Evolutionary conservation across 1,140 invertebrate species (phyloP).

Genomic region (Anthonomus grandis): DNA sequence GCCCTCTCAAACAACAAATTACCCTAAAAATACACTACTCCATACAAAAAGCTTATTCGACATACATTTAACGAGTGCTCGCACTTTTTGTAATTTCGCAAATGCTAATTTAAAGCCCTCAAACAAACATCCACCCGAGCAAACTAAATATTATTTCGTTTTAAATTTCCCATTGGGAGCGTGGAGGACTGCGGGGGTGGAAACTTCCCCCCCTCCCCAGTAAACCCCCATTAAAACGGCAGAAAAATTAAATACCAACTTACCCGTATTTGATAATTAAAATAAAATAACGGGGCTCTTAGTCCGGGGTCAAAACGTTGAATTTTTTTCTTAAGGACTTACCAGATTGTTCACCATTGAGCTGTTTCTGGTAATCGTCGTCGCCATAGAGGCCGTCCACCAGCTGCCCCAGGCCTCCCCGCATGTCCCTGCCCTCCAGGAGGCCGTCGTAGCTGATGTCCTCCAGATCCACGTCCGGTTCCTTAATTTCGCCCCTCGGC

Average conservation of each 20-base stretch:
- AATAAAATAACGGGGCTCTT: background rate
- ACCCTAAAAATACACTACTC: too few relatives aligned
- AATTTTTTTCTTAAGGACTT: conserved; percentile 11
- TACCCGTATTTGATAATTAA: background rate
- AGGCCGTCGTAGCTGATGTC: conserved; percentile 92
- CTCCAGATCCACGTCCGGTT: conserved; percentile 78
- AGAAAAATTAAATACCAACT: background rate
- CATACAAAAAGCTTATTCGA: too few relatives aligned
- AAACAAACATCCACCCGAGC: too few relatives aligned
- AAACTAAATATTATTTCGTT: too few relatives aligned
- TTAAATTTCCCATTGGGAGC: too few relatives aligned
- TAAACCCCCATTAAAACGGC: background rate
- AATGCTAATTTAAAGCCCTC: too few relatives aligned
- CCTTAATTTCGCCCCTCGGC: conserved; percentile 78
- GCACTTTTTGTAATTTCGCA: too few relatives aligned
- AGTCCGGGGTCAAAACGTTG: background rate
- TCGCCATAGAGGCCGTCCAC: conserved; percentile 80
- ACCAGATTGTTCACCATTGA: conserved; percentile 55
- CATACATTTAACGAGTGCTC: too few relatives aligned
- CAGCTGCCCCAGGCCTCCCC: conserved; percentile 84
- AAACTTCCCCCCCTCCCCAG: background rate
- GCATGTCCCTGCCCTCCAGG: conserved; percentile 65
- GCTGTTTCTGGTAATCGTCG: conserved; percentile 58
- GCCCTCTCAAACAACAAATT: too few relatives aligned
- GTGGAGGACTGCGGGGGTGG: too few relatives aligned